These are phyloP conservation scores for Campaea margaritaria DNA, from an alignment of 2,888 invertebrate genomes.

Conservation along the genomic window DNA sequence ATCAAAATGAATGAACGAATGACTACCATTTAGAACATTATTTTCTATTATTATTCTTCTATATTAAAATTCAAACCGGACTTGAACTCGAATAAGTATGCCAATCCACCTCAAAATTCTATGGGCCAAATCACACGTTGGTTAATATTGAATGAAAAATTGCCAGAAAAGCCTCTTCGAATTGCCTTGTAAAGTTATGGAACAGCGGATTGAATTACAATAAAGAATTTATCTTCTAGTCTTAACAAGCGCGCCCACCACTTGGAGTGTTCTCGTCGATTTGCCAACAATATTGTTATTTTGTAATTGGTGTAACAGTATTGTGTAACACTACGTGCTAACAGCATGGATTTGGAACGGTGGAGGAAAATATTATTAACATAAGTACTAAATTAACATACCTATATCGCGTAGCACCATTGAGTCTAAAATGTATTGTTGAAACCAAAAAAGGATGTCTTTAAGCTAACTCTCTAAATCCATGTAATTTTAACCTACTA, in stretches of 20 bases:
- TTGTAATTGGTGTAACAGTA: slow-evolving; percentile 55
- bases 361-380: not conserved
- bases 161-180: not conserved
- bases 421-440: slow-evolving; percentile 10
- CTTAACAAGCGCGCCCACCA: slow-evolving; percentile 49
- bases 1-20: slow-evolving; percentile 9
- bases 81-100: not conserved
- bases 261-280: slow-evolving; percentile 53
- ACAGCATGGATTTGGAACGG: slow-evolving; percentile 32
- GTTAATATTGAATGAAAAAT: not conserved
- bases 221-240: slow-evolving; percentile 41
- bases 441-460: slow-evolving; percentile 14
- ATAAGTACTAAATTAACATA: slow-evolving; percentile 6
- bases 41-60: not conserved
- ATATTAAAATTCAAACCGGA: no score
- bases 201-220: slow-evolving; percentile 12
- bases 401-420: slow-evolving; percentile 10
- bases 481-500: slow-evolving; percentile 19
- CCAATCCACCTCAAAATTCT: no score
- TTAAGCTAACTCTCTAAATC: slow-evolving; percentile 28
- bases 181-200: slow-evolving; percentile 25
- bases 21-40: not conserved
- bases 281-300: slow-evolving; percentile 55
- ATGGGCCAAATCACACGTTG: not conserved
- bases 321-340: slow-evolving; percentile 47